phyloP scores from a whole-genome alignment of 2,888 invertebrate species.

The Hofmannophila pseudospretella region DNA sequence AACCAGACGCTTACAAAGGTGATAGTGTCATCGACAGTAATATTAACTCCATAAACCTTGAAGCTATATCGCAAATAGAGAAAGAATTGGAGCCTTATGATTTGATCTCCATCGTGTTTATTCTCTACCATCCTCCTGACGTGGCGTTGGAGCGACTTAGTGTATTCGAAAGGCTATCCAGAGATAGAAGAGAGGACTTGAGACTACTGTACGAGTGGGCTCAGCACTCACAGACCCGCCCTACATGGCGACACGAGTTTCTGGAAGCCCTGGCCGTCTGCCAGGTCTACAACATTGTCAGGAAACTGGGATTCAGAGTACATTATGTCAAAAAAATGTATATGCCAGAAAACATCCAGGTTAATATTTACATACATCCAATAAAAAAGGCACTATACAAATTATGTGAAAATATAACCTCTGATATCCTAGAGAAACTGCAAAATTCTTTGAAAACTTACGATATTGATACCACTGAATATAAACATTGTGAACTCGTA shows the following conservation, averaged over 20 bases:
- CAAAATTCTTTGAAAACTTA: conserved; percentile 49
- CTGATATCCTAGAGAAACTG: conserved; percentile 40
- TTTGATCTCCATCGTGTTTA: conserved; percentile 58
- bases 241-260: conserved; percentile 59
- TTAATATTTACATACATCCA: conserved; percentile 44
- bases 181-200: conserved; percentile 36
- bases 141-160: conserved; percentile 57
- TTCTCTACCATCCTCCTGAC: conserved; percentile 59
- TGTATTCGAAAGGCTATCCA: conserved; percentile 49
- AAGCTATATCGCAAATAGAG: conserved; percentile 51
- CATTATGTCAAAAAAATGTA: conserved; percentile 40
- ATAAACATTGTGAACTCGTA: conserved; percentile 53
- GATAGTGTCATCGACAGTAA: conserved; percentile 23
- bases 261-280: conserved; percentile 62
- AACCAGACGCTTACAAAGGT: conserved; percentile 30
- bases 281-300: conserved; percentile 48
- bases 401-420: conserved; percentile 54
- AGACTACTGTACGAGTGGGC: conserved; percentile 62
- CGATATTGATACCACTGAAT: conserved; percentile 42
- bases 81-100: conserved; percentile 56
- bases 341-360: conserved; percentile 35
- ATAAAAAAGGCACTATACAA: conserved; percentile 56
- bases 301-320: conserved; percentile 54
- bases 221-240: conserved; percentile 27
- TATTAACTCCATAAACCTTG: conserved; percentile 39